Percentiles rank a stretch among this genome's conserved stretches.
phyloP scores from a whole-genome alignment of 2,797 vertebrate species.

The Melanotaenia maccullochi region DNA sequence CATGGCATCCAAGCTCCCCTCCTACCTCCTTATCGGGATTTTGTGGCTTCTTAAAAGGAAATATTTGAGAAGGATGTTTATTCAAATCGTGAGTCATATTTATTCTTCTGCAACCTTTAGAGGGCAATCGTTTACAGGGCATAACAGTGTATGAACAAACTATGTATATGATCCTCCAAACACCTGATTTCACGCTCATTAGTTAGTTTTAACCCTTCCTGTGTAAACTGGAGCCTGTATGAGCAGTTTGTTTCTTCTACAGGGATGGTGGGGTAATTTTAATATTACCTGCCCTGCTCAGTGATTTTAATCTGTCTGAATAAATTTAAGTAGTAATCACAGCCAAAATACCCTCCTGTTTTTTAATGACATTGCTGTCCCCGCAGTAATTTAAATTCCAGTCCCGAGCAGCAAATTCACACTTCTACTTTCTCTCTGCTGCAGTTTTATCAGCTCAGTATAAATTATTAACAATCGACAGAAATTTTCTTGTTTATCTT shows the following conservation, averaged over 20 bases:
- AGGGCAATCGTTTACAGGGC: too few species aligned
- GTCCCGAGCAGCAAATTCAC: background rate
- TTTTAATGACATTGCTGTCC: background rate
- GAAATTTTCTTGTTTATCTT: background rate
- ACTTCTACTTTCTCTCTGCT: background rate
- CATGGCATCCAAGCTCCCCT: too few species aligned
- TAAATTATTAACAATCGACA: background rate
- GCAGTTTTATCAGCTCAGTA: background rate
- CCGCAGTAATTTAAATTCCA: background rate
- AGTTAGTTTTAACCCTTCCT: too few species aligned
- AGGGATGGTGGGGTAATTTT: background rate
- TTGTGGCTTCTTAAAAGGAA: too few species aligned
- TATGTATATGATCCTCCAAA: too few species aligned
- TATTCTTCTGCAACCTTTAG: too few species aligned
- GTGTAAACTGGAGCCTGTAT: background rate
- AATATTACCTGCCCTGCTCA: background rate
- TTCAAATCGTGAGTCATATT: too few species aligned
- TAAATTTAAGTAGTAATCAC: background rate
- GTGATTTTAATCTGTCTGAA: slow-evolving; percentile 1
- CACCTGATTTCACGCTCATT: too few species aligned
- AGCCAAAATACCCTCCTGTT: background rate
- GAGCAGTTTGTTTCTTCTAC: background rate
- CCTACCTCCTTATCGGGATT: too few species aligned
- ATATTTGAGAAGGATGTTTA: too few species aligned
- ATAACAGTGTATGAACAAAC: too few species aligned